phyloP scores from a whole-genome alignment of 2,888 invertebrate species.

The Hypercompe scribonia region DNA sequence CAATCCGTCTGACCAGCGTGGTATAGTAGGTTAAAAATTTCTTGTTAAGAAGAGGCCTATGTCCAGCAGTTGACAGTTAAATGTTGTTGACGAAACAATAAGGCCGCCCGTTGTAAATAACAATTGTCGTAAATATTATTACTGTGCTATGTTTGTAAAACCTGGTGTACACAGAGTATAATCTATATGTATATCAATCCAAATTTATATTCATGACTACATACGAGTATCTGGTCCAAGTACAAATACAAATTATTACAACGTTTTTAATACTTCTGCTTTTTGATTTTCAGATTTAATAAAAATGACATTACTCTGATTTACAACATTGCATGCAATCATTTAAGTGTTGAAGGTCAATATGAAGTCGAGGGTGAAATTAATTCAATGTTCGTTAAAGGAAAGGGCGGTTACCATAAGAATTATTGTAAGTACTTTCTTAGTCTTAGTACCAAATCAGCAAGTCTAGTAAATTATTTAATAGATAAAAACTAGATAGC shows the following conservation, averaged over 20 bases:
- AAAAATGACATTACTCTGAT: slow-evolving; percentile 26
- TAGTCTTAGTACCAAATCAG: not conserved
- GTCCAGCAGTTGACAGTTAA: too few relatives aligned
- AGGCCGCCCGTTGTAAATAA: too few relatives aligned
- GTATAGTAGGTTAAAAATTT: too few relatives aligned
- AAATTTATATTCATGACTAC: too few relatives aligned
- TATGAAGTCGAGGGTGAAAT: slow-evolving; percentile 54
- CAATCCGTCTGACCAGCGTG: too few relatives aligned
- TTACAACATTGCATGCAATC: slow-evolving; percentile 41
- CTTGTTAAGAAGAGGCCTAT: too few relatives aligned
- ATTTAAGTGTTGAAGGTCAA: slow-evolving; percentile 36
- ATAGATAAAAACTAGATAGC: not conserved
- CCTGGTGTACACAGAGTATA: too few relatives aligned
- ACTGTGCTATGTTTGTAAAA: too few relatives aligned
- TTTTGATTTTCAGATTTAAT: slow-evolving; percentile 39
- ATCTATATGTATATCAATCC: too few relatives aligned
- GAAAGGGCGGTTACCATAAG: slow-evolving; percentile 47
- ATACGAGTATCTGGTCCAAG: not conserved
- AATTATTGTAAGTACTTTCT: not conserved
- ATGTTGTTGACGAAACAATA: too few relatives aligned
- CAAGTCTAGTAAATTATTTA: not conserved
- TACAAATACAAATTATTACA: not conserved
- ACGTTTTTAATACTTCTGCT: not conserved
- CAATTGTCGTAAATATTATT: too few relatives aligned
- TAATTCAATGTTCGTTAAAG: slow-evolving; percentile 48